Base-by-base conservation (phyloP, 2,888 invertebrate genomes). In the Darwinula stevensoni region DNA sequence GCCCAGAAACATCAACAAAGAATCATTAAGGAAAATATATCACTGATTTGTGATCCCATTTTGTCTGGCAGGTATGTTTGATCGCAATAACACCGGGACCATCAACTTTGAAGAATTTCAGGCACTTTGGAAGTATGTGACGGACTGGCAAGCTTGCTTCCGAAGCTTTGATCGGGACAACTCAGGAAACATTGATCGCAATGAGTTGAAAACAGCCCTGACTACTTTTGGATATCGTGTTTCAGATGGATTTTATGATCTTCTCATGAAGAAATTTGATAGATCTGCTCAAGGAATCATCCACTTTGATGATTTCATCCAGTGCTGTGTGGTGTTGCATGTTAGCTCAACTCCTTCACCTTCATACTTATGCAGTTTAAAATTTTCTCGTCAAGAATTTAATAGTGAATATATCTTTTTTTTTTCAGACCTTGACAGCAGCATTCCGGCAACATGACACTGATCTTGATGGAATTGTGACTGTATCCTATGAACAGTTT, bases 271-370 rank as follows among this genome's bases (percentile, higher is more conserved):
- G 40, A 91, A 91, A 53, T 97, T 88, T 54, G 94, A 94, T 54
- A 61, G 91, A 39, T 70, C 67, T 44, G 84, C 84, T n/a, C 58
- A 62, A 32, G 80, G 82, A 17, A 74, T 72, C 4, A 76, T 97
- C 42, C 64, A 80, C 33, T 97, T 97, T 54, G 94, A 97, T 57
- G 94, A 97, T 52, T 94, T 94, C 50, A 91, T 94, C 41, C 91
- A 91, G 49, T 82, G 84, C 48, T 86, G 84, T 50, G 67, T 91
- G 38, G 70, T 76, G 33, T 57, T 88, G 46, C 74, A 84, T 58
- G 84, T 84, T 59, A 72, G 74, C n/a, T n/a, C n/a, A n/a, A n/a
- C n/a, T n/a, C n/a, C n/a, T n/a, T n/a, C n/a, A n/a, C n/a, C n/a
- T n/a, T n/a, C n/a, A n/a, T n/a, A n/a, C n/a, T n/a, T n/a, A n/a